Conservation (phyloP, 2,888 invertebrate species). For the Drosophila merina region DNA sequence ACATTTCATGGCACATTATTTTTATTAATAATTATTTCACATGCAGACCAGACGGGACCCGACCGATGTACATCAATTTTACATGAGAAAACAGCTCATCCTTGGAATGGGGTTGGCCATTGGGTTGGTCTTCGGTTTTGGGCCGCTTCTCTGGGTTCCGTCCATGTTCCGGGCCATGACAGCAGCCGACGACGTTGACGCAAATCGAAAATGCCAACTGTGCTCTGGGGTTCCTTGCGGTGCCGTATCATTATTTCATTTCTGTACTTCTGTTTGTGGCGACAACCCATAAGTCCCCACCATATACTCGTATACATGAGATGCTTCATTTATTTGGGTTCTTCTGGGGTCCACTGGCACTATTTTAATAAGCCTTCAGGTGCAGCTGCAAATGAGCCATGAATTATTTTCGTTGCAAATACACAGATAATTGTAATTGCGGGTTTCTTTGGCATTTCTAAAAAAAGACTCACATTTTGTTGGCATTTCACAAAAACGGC, state of each 20-base stretch:
- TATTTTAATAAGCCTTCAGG: slow-evolving; percentile 76
- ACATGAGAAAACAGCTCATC: slow-evolving; percentile 34
- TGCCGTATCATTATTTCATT: slow-evolving; percentile 50
- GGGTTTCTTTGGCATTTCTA: slow-evolving; percentile 28
- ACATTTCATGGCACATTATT: slow-evolving; percentile 60
- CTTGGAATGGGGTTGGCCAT: slow-evolving; percentile 11
- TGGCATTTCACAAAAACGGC: slow-evolving; percentile 14
- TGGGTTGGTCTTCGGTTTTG: slow-evolving; percentile 9
- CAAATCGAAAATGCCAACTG: slow-evolving; percentile 76
- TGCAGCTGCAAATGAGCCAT: slow-evolving; percentile 76
- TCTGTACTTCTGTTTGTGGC: slow-evolving; percentile 14
- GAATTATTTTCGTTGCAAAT: slow-evolving; percentile 66
- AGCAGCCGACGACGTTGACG: slow-evolving; percentile 59
- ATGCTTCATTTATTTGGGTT: slow-evolving; percentile 5
- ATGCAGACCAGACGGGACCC: slow-evolving; percentile 46
- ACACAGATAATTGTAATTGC: slow-evolving; percentile 57
- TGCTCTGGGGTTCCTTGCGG: slow-evolving; percentile 23
- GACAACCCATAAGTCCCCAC: slow-evolving; percentile 9
- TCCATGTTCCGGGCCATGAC: slow-evolving; percentile 60
- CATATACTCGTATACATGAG: not conserved
- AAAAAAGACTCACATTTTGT: slow-evolving; percentile 30
- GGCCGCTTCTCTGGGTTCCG: slow-evolving; percentile 33
- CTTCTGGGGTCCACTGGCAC: slow-evolving; percentile 26
- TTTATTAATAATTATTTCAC: slow-evolving; percentile 77
- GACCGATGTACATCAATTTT: slow-evolving; percentile 43